Percentiles rank a stretch among this genome's conserved stretches.
Conservation (phyloP, 2,888 invertebrate genomes). For the Chrysodeixis includens region DNA sequence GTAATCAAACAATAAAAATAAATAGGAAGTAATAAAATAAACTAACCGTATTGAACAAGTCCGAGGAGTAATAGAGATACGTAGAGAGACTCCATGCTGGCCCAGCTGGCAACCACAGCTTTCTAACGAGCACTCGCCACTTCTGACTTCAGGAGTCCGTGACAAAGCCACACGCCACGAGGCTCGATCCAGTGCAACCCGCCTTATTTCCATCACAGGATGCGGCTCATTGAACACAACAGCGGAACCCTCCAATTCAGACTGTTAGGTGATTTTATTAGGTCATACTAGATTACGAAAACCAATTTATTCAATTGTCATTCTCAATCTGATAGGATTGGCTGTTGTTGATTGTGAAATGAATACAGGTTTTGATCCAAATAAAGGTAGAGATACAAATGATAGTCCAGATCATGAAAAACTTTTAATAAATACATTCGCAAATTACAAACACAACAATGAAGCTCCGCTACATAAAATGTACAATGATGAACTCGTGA, state of each 20-base stretch:
- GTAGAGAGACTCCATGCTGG: conserved; percentile 41
- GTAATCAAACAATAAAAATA: conserved; percentile 25
- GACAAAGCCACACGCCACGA: conserved; percentile 35
- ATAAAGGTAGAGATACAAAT: conserved; percentile 16
- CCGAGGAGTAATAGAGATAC: conserved; percentile 66
- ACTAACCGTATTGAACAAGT: conserved; percentile 74
- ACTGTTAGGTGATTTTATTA: conserved; percentile 61
- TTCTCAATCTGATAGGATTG: conserved; percentile 31
- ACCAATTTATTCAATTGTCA: conserved; percentile 47
- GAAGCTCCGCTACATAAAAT: conserved; percentile 65
- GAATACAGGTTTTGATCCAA: conserved; percentile 2
- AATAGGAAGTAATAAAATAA: conserved; percentile 32
- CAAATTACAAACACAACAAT: conserved; percentile 82
- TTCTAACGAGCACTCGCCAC: conserved; percentile 49
- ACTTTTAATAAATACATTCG: conserved; percentile 82
- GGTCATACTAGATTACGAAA: conserved; percentile 50
- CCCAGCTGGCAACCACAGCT: conserved; percentile 46
- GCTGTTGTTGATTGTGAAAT: conserved; percentile 16
- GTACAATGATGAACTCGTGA: conserved; percentile 55
- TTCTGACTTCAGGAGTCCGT: conserved; percentile 49
- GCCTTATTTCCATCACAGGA: conserved; percentile 61
- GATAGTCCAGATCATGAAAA: conserved; percentile 70
- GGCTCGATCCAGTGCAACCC: conserved; percentile 55
- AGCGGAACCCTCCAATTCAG: conserved; percentile 69
- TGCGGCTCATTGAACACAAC: conserved; percentile 61